Percentiles rank a stretch among this genome's conserved stretches.
Evolutionary conservation across 2,797 vertebrate species (phyloP).

Genomic region (Cygnus olor): DNA sequence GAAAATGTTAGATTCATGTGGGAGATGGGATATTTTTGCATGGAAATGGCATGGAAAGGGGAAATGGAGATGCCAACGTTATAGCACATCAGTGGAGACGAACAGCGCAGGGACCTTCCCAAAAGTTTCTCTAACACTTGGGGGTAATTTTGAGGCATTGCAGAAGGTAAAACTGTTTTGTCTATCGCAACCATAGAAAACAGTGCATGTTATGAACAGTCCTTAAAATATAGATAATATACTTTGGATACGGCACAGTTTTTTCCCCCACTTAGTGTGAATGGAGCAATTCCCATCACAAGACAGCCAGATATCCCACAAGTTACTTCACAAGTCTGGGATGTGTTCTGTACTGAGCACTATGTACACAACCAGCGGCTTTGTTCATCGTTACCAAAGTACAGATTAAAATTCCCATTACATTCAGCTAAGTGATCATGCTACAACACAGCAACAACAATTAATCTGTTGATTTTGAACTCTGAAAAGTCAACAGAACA

Average conservation of each 20-base stretch:
- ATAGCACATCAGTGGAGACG: accelerated
- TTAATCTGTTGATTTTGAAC: background rate
- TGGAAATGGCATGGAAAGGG: background rate
- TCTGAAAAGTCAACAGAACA: background rate
- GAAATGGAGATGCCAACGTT: background rate
- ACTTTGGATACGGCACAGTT: background rate
- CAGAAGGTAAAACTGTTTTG: background rate
- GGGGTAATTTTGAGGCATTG: accelerated
- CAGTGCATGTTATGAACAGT: accelerated
- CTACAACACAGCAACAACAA: background rate
- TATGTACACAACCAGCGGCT: accelerated
- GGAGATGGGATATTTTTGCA: background rate
- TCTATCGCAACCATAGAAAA: background rate
- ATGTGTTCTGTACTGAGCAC: background rate
- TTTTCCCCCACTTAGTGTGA: accelerated
- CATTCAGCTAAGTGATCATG: background rate
- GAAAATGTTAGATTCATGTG: background rate
- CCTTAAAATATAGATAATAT: accelerated
- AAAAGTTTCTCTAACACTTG: accelerated
- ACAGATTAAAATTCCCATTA: background rate
- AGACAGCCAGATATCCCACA: background rate
- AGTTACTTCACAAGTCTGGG: background rate
- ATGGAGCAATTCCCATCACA: accelerated
- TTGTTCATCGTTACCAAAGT: accelerated
- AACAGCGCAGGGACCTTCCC: background rate